phyloP scores from a whole-genome alignment of 2,888 invertebrate genomes.

The Zaprionus bogoriensis region DNA sequence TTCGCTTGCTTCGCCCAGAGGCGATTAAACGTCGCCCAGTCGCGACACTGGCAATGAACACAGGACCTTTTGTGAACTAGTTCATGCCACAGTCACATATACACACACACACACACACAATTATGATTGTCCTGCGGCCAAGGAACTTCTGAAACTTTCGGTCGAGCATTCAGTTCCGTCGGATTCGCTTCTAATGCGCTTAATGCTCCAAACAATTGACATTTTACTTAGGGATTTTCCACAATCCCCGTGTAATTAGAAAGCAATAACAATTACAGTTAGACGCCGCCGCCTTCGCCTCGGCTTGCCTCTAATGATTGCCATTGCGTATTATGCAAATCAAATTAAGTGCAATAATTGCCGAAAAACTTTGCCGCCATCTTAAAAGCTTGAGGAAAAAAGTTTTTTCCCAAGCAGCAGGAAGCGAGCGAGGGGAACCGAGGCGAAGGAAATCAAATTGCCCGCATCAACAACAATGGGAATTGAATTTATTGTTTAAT shows the following conservation, averaged over 20 bases:
- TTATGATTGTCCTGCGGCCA: conserved; percentile 48
- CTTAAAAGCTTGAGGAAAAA: conserved; percentile 13
- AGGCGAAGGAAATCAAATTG: conserved; percentile 15
- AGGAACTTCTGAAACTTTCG: conserved; percentile 20
- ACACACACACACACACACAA: conserved; percentile 16
- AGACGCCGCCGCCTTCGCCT: conserved; percentile 9
- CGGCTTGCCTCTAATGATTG: conserved; percentile 46
- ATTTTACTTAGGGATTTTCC: conserved; percentile 71
- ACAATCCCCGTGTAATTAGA: conserved; percentile 69
- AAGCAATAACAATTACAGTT: conserved; percentile 75
- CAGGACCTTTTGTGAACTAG: conserved; percentile 42
- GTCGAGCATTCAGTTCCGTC: background rate
- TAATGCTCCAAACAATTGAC: conserved; percentile 69
- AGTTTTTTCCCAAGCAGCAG: background rate
- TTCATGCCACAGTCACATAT: conserved; percentile 25
- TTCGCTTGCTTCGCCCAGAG: conserved; percentile 25
- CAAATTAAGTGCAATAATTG: conserved; percentile 54
- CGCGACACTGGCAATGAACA: conserved; percentile 51
- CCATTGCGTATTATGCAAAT: conserved; percentile 37
- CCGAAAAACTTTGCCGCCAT: conserved; percentile 39
- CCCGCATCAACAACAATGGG: conserved; percentile 41
- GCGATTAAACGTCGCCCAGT: conserved; percentile 43
- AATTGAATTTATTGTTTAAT: conserved; percentile 57
- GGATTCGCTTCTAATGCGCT: conserved; percentile 57
- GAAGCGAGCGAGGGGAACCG: background rate